These are phyloP conservation scores for Nesidiocoris tenuis DNA, from an alignment of 2,888 invertebrate genomes.

Conservation along the genomic window DNA sequence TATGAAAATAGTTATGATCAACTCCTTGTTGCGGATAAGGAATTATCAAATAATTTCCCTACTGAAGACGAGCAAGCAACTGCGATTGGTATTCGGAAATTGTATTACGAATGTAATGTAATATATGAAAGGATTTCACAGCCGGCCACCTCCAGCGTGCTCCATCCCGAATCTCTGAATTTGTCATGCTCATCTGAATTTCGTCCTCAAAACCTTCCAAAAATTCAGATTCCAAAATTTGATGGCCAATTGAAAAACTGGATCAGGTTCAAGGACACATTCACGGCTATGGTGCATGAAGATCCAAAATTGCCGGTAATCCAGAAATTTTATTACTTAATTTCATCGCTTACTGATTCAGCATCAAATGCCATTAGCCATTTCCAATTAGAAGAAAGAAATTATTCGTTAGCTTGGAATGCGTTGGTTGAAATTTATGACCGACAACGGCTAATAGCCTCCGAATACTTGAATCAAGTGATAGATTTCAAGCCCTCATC, in stretches of 20 bases:
- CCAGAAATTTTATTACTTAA: background rate
- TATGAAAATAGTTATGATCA: background rate
- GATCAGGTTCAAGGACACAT: background rate
- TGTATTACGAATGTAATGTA: background rate
- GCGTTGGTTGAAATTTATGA: background rate
- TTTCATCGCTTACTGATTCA: background rate
- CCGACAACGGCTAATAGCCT: background rate
- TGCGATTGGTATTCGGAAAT: background rate
- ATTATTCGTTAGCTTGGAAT: background rate
- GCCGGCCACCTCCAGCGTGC: background rate
- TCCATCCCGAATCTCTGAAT: background rate
- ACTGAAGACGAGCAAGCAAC: background rate
- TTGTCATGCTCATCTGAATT: background rate
- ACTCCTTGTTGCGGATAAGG: background rate
- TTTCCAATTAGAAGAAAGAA: background rate
- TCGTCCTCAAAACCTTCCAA: background rate
- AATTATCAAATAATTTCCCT: background rate
- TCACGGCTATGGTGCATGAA: background rate
- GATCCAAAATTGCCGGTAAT: background rate
- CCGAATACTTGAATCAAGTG: slow-evolving; percentile 1
- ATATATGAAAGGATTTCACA: background rate
- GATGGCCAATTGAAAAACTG: background rate
- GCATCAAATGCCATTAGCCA: background rate
- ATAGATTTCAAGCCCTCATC: background rate
- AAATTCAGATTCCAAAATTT: background rate